Conservation (phyloP, 2,113 vertebrate species). For the Amia ocellicauda region DNA sequence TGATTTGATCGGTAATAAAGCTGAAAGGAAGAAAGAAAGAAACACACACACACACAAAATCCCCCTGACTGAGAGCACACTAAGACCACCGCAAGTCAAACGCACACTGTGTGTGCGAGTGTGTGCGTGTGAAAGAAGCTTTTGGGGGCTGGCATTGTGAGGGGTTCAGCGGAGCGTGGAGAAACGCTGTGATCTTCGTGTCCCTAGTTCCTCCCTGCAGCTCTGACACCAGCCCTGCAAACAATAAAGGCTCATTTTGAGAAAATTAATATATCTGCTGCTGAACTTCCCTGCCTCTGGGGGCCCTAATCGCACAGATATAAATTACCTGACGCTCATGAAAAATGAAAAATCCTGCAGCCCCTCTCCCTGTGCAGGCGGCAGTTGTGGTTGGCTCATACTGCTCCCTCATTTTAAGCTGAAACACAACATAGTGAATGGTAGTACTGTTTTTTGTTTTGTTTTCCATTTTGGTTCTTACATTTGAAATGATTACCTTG, state of each 20-base stretch:
- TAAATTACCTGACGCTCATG: slow-evolving; percentile 28
- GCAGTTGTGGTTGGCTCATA: too few relatives aligned
- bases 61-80: neutral
- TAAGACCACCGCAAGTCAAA: neutral
- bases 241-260: slow-evolving; percentile 29
- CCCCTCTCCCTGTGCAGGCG: neutral
- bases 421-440: too few relatives aligned
- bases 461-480: too few relatives aligned
- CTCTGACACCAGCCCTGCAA: neutral
- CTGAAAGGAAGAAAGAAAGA: neutral
- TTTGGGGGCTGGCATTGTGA: neutral
- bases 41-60: neutral
- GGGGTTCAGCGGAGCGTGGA: slow-evolving; percentile 6
- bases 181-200: neutral
- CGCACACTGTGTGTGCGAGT: neutral
- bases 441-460: too few relatives aligned
- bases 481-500: too few relatives aligned
- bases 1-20: neutral
- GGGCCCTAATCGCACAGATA: slow-evolving; percentile 31
- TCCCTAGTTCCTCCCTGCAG: neutral
- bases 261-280: slow-evolving; percentile 40
- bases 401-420: too few relatives aligned
- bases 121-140: slow-evolving; percentile 5
- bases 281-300: slow-evolving; percentile 31
- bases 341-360: slow-evolving; percentile 30